phyloP scores from a whole-genome alignment of 2,888 invertebrate species.

The Papilio elwesi region DNA sequence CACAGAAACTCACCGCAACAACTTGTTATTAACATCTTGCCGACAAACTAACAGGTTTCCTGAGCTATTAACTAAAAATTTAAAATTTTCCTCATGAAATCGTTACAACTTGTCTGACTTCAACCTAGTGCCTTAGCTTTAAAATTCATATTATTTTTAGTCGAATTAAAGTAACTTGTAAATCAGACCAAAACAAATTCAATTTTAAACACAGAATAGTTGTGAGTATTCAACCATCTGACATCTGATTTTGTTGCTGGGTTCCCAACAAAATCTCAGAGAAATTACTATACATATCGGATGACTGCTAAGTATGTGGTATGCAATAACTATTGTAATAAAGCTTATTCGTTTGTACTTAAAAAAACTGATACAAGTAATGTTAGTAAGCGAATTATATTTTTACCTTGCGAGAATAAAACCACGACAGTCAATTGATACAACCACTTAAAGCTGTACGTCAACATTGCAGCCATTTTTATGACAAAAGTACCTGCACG shows the following conservation, averaged over 20 bases:
- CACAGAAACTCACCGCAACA: slow-evolving; percentile 34
- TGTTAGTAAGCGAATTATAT: background rate
- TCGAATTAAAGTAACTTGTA: background rate
- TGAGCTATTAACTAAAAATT: slow-evolving; percentile 20
- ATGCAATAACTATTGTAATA: no score
- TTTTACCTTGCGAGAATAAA: background rate
- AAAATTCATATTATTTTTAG: background rate
- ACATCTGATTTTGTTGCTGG: no score
- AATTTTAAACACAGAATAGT: no score
- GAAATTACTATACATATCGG: background rate
- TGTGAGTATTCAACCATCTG: no score
- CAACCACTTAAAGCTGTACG: slow-evolving; percentile 9
- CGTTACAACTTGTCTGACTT: slow-evolving; percentile 12
- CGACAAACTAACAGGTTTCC: slow-evolving; percentile 35
- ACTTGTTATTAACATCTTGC: slow-evolving; percentile 35
- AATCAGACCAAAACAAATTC: no score
- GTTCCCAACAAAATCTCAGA: slow-evolving; percentile 4
- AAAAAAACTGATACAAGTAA: background rate
- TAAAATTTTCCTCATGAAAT: slow-evolving; percentile 20
- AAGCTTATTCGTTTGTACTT: background rate
- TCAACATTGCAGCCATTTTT: slow-evolving; percentile 16
- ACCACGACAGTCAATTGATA: slow-evolving; percentile 1
- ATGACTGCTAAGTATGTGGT: no score
- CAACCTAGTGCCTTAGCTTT: slow-evolving; percentile 6
- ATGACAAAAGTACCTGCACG: slow-evolving; percentile 5